A percentile compares a stretch with the other conserved stretches of the same genome.
phyloP scores from a whole-genome alignment of 2,113 vertebrate genomes.

The Peromyscus polionotus region DNA sequence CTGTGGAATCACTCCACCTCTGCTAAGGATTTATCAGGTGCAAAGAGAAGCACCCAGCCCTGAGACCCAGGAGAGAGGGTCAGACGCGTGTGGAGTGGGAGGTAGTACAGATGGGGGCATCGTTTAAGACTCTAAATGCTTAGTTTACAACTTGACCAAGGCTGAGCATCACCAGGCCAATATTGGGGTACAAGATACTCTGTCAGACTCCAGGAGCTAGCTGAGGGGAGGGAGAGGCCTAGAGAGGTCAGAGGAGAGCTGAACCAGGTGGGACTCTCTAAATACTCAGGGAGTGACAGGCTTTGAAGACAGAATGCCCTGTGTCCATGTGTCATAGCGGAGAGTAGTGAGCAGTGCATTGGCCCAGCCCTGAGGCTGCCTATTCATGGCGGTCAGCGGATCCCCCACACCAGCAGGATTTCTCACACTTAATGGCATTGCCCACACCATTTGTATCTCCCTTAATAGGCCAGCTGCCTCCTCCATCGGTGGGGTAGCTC shows the following conservation, averaged over 20 bases:
- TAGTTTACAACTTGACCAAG: not conserved
- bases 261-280: not conserved
- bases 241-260: not conserved
- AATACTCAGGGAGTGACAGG: rapidly evolving
- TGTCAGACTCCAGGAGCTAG: not conserved
- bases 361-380: not conserved
- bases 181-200: too few relatives aligned
- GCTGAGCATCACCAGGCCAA: not conserved
- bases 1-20: not conserved
- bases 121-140: not conserved
- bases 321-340: not conserved
- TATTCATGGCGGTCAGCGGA: not conserved
- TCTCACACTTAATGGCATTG: not conserved
- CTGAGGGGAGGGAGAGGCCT: not conserved
- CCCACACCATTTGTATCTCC: not conserved
- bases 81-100: not conserved
- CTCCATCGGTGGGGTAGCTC: not conserved
- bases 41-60: not conserved
- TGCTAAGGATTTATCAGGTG: not conserved
- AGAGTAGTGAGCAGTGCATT: not conserved
- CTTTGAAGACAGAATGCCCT: not conserved
- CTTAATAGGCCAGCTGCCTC: not conserved
- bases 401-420: not conserved
- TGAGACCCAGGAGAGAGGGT: not conserved
- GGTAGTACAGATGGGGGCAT: rapidly evolving